A percentile compares a stretch with the other conserved stretches of the same genome.
phyloP scores from a whole-genome alignment of 2,113 vertebrate species.

The Brevimyrus niger region DNA sequence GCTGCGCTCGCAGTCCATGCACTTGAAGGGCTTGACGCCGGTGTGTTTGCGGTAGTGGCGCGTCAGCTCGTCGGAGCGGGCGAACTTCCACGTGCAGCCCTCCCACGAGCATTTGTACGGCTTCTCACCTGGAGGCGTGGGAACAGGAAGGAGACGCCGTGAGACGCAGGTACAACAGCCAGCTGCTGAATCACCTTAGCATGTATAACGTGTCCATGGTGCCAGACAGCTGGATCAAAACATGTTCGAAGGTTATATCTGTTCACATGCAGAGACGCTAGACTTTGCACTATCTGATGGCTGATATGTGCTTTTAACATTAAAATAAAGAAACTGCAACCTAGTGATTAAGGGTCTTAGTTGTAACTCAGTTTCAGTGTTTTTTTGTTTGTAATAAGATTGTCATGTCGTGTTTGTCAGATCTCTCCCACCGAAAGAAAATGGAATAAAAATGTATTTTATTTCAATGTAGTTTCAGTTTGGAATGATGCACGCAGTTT shows the following conservation, averaged over 20 bases:
- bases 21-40: constrained; percentile 82
- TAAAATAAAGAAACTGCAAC: background rate
- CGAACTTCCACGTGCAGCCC: constrained; percentile 83
- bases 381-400: background rate
- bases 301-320: background rate
- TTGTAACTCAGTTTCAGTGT: background rate
- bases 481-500: background rate
- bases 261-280: background rate
- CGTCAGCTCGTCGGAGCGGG: constrained; percentile 66
- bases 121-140: constrained; percentile 66
- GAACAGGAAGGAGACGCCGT: background rate
- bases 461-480: background rate
- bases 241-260: background rate
- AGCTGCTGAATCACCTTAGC: background rate
- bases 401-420: too few species aligned
- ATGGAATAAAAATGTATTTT: background rate
- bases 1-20: constrained; percentile 81
- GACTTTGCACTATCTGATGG: background rate
- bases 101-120: constrained; percentile 85
- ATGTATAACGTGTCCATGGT: constrained; percentile 31
- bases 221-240: constrained; percentile 14
- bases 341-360: background rate
- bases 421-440: background rate
- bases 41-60: constrained; percentile 46
- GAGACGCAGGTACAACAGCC: background rate